These are phyloP conservation scores for Campopleginae sp. DNA, from an alignment of 2,888 invertebrate species.

Conservation along the genomic window DNA sequence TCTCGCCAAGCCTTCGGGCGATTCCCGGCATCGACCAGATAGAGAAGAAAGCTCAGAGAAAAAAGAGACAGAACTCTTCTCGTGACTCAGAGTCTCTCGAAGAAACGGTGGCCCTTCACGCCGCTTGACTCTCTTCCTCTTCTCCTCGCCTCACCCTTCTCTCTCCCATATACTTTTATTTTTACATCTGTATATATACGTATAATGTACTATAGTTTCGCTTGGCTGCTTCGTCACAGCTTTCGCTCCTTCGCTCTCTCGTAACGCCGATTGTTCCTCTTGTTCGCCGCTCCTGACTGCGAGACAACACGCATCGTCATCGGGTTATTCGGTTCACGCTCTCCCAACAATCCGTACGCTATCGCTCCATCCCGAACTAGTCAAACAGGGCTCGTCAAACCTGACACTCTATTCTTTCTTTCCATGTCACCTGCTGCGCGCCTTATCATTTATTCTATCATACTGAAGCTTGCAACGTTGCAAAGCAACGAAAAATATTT, in stretches of 20 bases:
- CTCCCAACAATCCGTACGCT: conserved; percentile 32
- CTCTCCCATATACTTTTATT: not conserved
- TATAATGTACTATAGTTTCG: conserved; percentile 52
- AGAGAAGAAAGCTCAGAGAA: not conserved
- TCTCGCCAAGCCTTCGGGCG: conserved; percentile 38
- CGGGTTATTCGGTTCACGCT: conserved; percentile 59
- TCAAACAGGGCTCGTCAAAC: not conserved
- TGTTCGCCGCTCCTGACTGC: conserved; percentile 41
- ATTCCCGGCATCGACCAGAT: conserved; percentile 24
- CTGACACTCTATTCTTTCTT: not conserved
- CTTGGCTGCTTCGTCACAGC: conserved; percentile 59
- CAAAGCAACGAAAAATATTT: too few relatives aligned
- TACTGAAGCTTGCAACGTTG: too few relatives aligned
- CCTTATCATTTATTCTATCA: not conserved
- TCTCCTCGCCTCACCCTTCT: conserved; percentile 25
- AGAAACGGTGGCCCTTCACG: conserved; percentile 57
- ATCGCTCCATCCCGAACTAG: conserved; percentile 2
- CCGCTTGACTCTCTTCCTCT: conserved; percentile 41
- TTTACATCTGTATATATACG: not conserved
- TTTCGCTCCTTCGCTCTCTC: conserved; percentile 64
- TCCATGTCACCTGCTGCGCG: not conserved
- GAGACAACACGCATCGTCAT: conserved; percentile 50
- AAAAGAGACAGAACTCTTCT: conserved; percentile 40
- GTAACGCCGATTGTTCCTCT: conserved; percentile 53
- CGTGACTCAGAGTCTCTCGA: conserved; percentile 61